phyloP scores from a whole-genome alignment of 2,113 vertebrate species.

The Calcarius ornatus region DNA sequence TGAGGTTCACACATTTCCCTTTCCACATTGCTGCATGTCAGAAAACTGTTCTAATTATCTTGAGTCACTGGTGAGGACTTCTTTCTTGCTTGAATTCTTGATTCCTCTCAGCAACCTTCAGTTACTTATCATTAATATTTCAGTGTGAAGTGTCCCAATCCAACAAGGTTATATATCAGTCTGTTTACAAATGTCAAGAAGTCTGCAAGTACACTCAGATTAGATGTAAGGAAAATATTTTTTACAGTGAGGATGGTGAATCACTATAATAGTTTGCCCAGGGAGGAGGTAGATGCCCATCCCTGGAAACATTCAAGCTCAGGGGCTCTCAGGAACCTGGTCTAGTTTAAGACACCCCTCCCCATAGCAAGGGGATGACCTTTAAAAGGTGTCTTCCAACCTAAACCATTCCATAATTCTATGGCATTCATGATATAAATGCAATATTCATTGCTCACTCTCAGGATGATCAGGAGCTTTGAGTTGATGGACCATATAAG shows the following conservation, averaged over 20 bases:
- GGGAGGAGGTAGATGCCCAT: background rate
- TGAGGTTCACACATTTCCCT: background rate
- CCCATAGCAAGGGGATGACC: fast-evolving
- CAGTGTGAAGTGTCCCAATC: background rate
- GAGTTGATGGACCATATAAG: background rate
- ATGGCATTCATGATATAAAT: background rate
- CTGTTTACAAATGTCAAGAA: background rate
- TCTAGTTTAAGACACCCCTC: background rate
- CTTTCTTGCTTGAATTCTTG: background rate
- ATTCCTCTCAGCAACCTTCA: background rate
- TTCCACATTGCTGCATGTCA: background rate
- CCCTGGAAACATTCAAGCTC: background rate
- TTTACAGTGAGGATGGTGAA: background rate
- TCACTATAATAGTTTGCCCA: background rate
- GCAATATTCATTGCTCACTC: background rate
- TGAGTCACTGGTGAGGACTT: background rate
- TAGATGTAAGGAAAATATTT: background rate
- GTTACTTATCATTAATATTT: background rate
- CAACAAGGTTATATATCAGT: background rate
- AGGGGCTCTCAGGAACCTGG: background rate
- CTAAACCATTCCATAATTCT: background rate
- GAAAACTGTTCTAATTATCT: background rate
- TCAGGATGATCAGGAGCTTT: background rate
- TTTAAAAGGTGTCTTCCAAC: background rate
- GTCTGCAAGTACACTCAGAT: background rate